phyloP scores from a whole-genome alignment of 2,113 vertebrate genomes.

The Micromys minutus region DNA sequence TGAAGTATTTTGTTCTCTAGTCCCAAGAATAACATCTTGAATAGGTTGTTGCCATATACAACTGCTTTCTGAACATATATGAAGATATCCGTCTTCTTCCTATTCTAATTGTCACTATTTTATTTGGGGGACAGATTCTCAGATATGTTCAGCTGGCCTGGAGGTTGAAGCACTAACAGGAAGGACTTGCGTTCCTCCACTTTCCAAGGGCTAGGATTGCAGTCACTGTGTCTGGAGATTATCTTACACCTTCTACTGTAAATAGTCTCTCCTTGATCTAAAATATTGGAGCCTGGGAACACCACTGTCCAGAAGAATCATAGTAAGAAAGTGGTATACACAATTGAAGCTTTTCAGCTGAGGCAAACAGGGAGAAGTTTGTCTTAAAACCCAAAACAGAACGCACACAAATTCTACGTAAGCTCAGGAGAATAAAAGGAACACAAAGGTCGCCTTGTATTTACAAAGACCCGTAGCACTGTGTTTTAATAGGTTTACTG shows the following conservation, averaged over 20 bases:
- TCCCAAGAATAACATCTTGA: neutral
- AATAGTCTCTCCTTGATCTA: slow-evolving; percentile 7
- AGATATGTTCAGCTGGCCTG: neutral
- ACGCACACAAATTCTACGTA: neutral
- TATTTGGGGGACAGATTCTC: neutral
- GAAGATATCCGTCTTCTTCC: neutral
- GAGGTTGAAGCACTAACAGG: neutral
- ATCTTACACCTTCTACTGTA: neutral
- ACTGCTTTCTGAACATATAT: neutral
- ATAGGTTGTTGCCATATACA: neutral
- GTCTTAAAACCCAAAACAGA: neutral
- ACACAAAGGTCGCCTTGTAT: neutral
- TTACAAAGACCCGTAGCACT: neutral
- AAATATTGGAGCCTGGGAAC: neutral
- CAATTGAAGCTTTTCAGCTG: neutral
- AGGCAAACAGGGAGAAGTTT: neutral
- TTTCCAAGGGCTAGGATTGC: neutral
- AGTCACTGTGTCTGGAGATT: too few species aligned
- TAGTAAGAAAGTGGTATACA: neutral
- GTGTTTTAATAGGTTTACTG: slow-evolving; percentile 22
- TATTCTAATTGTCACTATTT: neutral
- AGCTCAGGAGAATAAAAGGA: slow-evolving; percentile 18
- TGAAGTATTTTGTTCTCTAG: slow-evolving; percentile 5
- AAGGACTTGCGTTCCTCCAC: neutral
- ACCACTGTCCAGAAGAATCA: neutral